Evolutionary conservation across 2,113 vertebrate species (phyloP).

Genomic region (Salvelinus alpinus): DNA sequence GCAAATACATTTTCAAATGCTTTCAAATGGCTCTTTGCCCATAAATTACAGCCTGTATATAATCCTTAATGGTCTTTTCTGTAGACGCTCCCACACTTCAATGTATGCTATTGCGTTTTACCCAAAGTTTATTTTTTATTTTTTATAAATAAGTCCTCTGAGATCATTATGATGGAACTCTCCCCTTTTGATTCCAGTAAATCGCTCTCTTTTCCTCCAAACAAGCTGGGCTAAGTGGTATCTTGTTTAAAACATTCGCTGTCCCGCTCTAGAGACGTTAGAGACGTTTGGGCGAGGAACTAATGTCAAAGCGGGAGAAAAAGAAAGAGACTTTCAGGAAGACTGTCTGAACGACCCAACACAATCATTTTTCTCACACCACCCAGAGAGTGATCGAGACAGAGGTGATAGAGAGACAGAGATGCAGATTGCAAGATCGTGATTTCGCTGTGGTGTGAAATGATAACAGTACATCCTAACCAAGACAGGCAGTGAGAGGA

Average conservation of each 20-base stretch:
- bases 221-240: slow-evolving; percentile 44
- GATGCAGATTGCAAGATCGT: too few species aligned
- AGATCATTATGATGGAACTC: neutral
- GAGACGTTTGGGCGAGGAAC: slow-evolving; percentile 23
- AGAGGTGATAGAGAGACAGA: too few species aligned
- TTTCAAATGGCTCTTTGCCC: neutral
- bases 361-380: too few species aligned
- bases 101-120: too few species aligned
- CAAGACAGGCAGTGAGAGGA: slow-evolving; percentile 41
- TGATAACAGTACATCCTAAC: slow-evolving; percentile 63
- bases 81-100: too few species aligned
- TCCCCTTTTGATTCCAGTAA: slow-evolving; percentile 31
- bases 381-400: too few species aligned
- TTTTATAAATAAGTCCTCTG: too few species aligned
- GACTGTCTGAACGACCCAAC: too few species aligned
- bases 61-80: neutral
- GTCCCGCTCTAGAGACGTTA: slow-evolving; percentile 53
- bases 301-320: neutral
- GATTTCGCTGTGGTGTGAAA: neutral
- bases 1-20: neutral
- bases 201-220: slow-evolving; percentile 48
- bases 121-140: too few species aligned
- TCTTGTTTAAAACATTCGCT: slow-evolving; percentile 45
- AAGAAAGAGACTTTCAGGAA: too few species aligned
- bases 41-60: neutral